Evolutionary conservation across 2,113 vertebrate species (phyloP), one percentile per base, ranked within the genome.

Genomic region (Mus pahari): DNA sequence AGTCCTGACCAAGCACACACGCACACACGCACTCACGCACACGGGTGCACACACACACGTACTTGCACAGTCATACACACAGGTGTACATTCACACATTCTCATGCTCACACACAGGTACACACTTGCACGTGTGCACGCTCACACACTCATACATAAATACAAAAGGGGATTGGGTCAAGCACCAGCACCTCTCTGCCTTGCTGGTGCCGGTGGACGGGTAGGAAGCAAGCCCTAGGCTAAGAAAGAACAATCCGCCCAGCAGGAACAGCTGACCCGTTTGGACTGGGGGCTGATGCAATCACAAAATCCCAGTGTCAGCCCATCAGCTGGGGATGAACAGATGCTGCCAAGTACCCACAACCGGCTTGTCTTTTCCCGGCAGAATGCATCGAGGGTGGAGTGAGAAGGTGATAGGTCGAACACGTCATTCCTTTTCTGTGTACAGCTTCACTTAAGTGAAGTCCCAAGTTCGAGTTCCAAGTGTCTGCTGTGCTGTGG

Each of bases 161-260:
- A 98, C 82, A 98, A 98, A 98, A 98, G 96, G 96, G 94, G n/a
- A 97, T 79, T 74, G 92, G 97, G 97, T 96, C 97, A 98, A 98
- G 98, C 98, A 98, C 98, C 98, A 98, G 97, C 98, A 98, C 98
- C 97, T 98, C 98, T 97, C 97, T 68, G 66, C 97, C 98, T 97
- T 91, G 96, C 95, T 60, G 95, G 97, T 97, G 96, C 98, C 97
- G 97, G 97, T 95, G 96, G 87, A 58, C 33, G 0, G 0, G 74
- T 82, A 95, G 94, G 96, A 97, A 97, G 89, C 96, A 74, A 89
- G 94, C 96, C 93, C 95, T 86, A 86, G 91, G 79, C 93, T 86
- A 90, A 90, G 82, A 74, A 33, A 88, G 73, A 79, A 12, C n/a
- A 90, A 86, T 89, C 81, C 75, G 71, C 93, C 89, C 86, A 70